Percentiles rank a stretch among this genome's conserved stretches.
These are phyloP conservation scores for Martes flavigula DNA, from an alignment of 2,797 vertebrate genomes.

Conservation along the genomic window DNA sequence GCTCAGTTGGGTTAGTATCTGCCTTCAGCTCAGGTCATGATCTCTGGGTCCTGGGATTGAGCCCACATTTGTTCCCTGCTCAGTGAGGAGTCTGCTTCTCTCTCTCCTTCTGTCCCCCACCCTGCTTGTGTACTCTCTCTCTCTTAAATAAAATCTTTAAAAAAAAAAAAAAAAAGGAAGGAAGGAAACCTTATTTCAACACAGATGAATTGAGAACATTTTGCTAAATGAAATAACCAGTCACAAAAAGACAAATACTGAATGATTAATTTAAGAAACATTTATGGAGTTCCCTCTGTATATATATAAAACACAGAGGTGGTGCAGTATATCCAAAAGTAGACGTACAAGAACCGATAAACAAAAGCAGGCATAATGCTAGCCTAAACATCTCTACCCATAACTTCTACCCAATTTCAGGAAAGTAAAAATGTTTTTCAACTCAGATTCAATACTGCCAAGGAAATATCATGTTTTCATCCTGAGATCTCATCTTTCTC, in stretches of 20 bases:
- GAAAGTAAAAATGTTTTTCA: slow-evolving; percentile 10
- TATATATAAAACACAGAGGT: background rate
- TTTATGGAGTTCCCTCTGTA: background rate
- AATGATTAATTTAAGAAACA: background rate
- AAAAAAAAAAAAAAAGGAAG: background rate
- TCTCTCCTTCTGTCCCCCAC: background rate
- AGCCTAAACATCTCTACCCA: background rate
- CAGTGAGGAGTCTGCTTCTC: background rate
- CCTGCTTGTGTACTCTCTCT: background rate
- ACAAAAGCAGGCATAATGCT: background rate
- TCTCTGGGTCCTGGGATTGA: background rate
- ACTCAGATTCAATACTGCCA: background rate
- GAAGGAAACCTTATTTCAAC: background rate
- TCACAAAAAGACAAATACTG: slow-evolving; percentile 29
- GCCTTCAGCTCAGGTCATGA: background rate
- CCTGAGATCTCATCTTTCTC: background rate
- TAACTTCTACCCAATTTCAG: slow-evolving; percentile 26
- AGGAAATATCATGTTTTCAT: slow-evolving; percentile 33
- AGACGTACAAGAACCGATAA: background rate
- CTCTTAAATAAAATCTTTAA: background rate
- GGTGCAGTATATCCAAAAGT: background rate
- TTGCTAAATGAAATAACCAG: background rate
- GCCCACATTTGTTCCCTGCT: background rate
- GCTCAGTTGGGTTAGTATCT: background rate
- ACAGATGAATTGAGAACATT: background rate